phyloP scores from a whole-genome alignment of 1,140 invertebrate genomes.

The Venturia canescens region DNA sequence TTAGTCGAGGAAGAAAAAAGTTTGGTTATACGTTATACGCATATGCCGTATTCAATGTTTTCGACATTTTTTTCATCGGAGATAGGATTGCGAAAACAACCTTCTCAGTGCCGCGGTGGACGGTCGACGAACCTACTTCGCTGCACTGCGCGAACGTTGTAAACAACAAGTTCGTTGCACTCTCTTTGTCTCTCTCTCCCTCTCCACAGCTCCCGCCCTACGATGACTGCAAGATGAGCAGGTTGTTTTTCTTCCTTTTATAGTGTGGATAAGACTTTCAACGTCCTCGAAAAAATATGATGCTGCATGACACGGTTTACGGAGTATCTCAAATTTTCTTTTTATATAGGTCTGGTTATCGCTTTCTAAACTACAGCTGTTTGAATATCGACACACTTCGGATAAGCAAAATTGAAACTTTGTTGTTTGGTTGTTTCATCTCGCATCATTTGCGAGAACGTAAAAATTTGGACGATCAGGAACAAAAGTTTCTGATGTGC shows the following conservation, averaged over 20 bases:
- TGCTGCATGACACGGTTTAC: background rate
- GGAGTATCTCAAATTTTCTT: background rate
- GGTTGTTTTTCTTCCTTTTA: background rate
- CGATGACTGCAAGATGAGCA: background rate
- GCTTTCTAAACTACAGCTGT: background rate
- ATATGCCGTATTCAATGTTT: no score
- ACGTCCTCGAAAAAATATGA: background rate
- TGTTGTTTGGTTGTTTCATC: no score
- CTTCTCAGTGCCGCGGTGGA: constrained; percentile 1
- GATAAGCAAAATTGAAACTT: no score
- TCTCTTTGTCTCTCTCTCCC: constrained; percentile 33
- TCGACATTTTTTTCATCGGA: no score
- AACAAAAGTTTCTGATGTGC: no score
- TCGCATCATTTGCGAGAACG: no score
- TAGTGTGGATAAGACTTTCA: background rate
- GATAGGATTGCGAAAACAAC: background rate
- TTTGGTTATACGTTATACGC: no score
- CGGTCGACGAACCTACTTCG: constrained; percentile 1
- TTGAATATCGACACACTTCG: background rate
- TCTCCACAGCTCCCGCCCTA: constrained; percentile 49
- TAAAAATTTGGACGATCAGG: no score
- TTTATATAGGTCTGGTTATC: background rate
- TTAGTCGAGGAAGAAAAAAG: no score
- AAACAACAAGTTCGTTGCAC: constrained; percentile 11
- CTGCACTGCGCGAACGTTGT: background rate